phyloP scores from a whole-genome alignment of 2,888 invertebrate genomes.

The Malthinus seriepunctatus region DNA sequence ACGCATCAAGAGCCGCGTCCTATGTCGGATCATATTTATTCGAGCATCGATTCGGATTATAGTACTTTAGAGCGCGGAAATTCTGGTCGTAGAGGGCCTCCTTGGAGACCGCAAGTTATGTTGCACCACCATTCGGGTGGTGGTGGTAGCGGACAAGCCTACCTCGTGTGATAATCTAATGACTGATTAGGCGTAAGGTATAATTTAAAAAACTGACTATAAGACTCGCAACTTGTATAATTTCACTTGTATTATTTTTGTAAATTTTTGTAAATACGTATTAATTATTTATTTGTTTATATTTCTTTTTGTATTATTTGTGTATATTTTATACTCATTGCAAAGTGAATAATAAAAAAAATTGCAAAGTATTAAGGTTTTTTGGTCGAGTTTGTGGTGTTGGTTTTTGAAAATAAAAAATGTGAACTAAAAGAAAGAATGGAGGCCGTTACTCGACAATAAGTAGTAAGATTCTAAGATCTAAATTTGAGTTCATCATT shows the following conservation, averaged over 20 bases:
- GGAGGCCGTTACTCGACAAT: background rate
- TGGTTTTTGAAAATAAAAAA: no score
- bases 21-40: slow-evolving; percentile 86
- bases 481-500: slow-evolving; percentile 29
- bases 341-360: slow-evolving; percentile 50
- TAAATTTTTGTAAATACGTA: slow-evolving; percentile 56
- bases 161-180: slow-evolving; percentile 67
- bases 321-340: slow-evolving; percentile 56
- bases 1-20: slow-evolving; percentile 65
- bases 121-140: slow-evolving; percentile 50
- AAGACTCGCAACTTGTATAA: slow-evolving; percentile 32
- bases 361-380: slow-evolving; percentile 53
- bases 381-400: background rate
- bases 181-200: slow-evolving; percentile 53
- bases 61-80: slow-evolving; percentile 78
- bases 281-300: slow-evolving; percentile 53
- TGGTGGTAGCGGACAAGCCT: slow-evolving; percentile 66
- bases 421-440: no score
- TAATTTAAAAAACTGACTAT: slow-evolving; percentile 33
- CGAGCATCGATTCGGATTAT: slow-evolving; percentile 88
- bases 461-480: background rate
- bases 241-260: slow-evolving; percentile 54
- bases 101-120: slow-evolving; percentile 62
- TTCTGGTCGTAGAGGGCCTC: slow-evolving; percentile 51
- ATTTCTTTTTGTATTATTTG: slow-evolving; percentile 53